Conservation (phyloP, 2,888 invertebrate species). For the Xestia sexstrigata region DNA sequence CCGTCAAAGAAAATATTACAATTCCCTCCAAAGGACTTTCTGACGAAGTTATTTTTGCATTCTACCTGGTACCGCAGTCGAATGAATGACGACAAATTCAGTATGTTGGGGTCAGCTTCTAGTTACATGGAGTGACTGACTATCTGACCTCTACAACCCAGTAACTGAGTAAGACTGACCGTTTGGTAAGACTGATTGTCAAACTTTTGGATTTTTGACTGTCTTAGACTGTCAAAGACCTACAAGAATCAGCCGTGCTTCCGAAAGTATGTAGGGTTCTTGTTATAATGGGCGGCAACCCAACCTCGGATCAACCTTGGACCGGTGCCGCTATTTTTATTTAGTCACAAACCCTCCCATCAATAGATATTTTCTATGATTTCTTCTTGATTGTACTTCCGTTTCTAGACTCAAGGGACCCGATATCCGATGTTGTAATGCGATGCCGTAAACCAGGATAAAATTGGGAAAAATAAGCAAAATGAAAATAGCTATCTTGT, state of each 20-base stretch:
- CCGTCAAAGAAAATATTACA: slow-evolving; percentile 55
- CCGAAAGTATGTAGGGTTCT: background rate
- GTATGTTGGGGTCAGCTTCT: background rate
- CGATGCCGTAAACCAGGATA: slow-evolving; percentile 54
- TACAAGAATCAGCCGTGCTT: too few relatives aligned
- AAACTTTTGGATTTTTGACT: too few relatives aligned
- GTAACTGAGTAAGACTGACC: background rate
- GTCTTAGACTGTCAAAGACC: too few relatives aligned
- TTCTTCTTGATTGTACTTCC: slow-evolving; percentile 35
- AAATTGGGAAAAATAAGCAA: slow-evolving; percentile 58
- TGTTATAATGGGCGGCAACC: background rate
- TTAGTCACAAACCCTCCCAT: too few relatives aligned
- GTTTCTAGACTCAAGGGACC: slow-evolving; percentile 40
- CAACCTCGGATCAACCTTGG: background rate
- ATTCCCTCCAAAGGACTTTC: slow-evolving; percentile 49
- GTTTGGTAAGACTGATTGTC: background rate
- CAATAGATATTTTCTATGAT: slow-evolving; percentile 46
- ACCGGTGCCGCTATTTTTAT: too few relatives aligned
- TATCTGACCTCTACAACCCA: background rate
- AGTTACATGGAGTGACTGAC: background rate
- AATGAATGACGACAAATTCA: background rate
- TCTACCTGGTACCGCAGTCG: background rate
- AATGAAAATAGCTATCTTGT: slow-evolving; percentile 34
- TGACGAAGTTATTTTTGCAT: slow-evolving; percentile 26
- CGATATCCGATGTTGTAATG: slow-evolving; percentile 55